Conservation (phyloP, 2,888 invertebrate genomes). For the Scaptomyza polygonia region DNA sequence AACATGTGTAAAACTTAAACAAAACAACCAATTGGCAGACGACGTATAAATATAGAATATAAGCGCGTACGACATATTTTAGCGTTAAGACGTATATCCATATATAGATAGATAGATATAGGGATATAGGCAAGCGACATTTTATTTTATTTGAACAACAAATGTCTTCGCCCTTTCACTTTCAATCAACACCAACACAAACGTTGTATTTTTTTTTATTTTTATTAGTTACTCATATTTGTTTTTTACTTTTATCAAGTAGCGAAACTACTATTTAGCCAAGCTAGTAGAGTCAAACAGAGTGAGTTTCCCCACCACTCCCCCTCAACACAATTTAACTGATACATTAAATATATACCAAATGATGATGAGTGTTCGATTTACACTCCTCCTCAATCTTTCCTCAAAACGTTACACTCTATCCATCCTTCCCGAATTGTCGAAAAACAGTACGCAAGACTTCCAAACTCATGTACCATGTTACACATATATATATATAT, state of each 20-base stretch:
- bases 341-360: too few relatives aligned
- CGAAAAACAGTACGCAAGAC: too few relatives aligned
- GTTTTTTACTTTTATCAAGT: too few relatives aligned
- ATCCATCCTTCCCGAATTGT: background rate
- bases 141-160: slow-evolving; percentile 23
- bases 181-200: slow-evolving; percentile 32
- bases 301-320: slow-evolving; percentile 17
- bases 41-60: slow-evolving; percentile 19
- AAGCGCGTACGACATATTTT: slow-evolving; percentile 48
- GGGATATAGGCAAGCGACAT: slow-evolving; percentile 18
- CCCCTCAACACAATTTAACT: background rate
- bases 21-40: slow-evolving; percentile 50
- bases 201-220: background rate
- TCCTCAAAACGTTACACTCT: background rate
- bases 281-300: slow-evolving; percentile 28
- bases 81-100: slow-evolving; percentile 34
- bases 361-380: too few relatives aligned
- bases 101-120: slow-evolving; percentile 36
- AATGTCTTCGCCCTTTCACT: slow-evolving; percentile 53
- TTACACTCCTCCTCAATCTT: slow-evolving; percentile 1
- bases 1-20: slow-evolving; percentile 58
- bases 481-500: slow-evolving; percentile 19
- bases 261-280: too few relatives aligned
- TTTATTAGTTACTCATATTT: too few relatives aligned
- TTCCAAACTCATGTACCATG: background rate